These are phyloP conservation scores for Biston betularia DNA, from an alignment of 2,888 invertebrate genomes.

Conservation along the genomic window DNA sequence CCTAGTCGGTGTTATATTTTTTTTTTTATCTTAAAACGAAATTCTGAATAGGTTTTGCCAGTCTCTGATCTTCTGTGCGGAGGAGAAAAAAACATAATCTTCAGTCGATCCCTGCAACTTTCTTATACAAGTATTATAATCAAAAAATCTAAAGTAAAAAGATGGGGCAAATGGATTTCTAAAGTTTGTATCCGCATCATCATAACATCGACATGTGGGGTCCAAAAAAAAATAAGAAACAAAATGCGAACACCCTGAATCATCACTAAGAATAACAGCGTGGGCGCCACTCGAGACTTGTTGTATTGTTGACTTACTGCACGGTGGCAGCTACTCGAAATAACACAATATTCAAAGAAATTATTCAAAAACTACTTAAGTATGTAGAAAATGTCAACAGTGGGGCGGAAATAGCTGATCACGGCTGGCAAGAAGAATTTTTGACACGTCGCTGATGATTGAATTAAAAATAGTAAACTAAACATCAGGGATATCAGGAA, in stretches of 20 bases:
- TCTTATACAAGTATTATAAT: neutral
- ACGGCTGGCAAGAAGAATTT: constrained; percentile 10
- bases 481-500: no score
- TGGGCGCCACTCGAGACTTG: constrained; percentile 26
- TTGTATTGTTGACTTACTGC: constrained; percentile 21
- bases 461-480: no score
- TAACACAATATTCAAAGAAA: constrained; percentile 23
- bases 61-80: no score
- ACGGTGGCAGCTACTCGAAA: constrained; percentile 26
- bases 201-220: constrained; percentile 27
- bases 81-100: no score
- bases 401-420: constrained; percentile 29
- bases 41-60: no score
- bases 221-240: constrained; percentile 33
- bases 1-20: no score
- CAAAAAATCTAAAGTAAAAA: neutral
- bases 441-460: constrained; percentile 9
- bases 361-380: constrained; percentile 21
- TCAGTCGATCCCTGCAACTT: no score
- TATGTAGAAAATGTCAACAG: constrained; percentile 25
- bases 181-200: neutral
- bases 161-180: neutral
- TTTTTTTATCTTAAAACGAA: no score
- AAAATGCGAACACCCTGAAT: constrained; percentile 19
- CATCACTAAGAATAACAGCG: constrained; percentile 26